Evolutionary conservation across 2,113 vertebrate genomes (phyloP).

Genomic region (Lota lota): DNA sequence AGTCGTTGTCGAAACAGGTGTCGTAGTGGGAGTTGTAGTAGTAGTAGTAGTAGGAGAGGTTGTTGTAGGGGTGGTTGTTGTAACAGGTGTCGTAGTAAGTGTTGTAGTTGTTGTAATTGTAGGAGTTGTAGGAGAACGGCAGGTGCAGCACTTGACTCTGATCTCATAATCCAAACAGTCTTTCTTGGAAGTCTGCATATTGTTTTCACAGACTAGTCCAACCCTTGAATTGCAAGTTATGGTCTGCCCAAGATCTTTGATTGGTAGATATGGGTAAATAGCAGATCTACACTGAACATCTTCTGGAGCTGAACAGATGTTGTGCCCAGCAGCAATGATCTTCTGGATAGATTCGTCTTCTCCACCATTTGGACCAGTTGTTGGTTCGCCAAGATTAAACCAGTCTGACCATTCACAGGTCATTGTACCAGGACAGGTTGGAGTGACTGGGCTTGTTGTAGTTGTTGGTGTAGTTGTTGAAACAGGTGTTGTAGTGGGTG

Average conservation of each 20-base stretch:
- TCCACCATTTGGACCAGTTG: slow-evolving; percentile 22
- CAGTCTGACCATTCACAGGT: slow-evolving; percentile 23
- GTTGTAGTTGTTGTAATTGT: neutral
- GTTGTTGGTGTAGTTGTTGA: neutral
- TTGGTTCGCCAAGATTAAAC: slow-evolving; percentile 16
- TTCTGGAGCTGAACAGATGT: neutral
- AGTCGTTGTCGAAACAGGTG: neutral
- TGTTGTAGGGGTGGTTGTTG: neutral
- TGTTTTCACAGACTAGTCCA: slow-evolving; percentile 56
- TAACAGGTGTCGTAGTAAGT: too few relatives aligned
- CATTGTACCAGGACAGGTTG: neutral
- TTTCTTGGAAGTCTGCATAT: slow-evolving; percentile 36
- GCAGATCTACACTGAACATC: slow-evolving; percentile 13
- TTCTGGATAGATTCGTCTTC: slow-evolving; percentile 21
- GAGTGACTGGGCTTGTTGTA: neutral
- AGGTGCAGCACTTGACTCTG: slow-evolving; percentile 20
- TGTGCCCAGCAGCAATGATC: slow-evolving; percentile 6
- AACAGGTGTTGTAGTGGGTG: neutral
- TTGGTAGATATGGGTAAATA: neutral
- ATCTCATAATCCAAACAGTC: slow-evolving; percentile 55
- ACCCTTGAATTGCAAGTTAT: slow-evolving; percentile 17
- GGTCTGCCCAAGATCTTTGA: slow-evolving; percentile 38
- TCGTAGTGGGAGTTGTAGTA: neutral
- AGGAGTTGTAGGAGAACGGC: neutral
- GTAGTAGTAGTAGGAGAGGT: neutral